Evolutionary conservation across 2,113 vertebrate species (phyloP).

Genomic region (Sphaerodactylus townsendi): DNA sequence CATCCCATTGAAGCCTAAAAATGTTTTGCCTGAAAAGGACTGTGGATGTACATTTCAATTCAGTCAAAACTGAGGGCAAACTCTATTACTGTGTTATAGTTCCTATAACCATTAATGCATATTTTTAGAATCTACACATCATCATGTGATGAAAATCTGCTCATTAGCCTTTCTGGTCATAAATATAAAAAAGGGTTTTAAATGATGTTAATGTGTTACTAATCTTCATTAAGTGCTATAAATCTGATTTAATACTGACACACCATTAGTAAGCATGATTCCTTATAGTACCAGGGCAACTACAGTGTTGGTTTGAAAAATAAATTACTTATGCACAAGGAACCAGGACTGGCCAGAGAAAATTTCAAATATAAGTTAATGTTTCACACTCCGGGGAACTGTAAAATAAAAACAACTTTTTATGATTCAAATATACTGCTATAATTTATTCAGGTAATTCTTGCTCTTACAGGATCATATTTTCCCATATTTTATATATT

Average conservation of each 20-base stretch:
- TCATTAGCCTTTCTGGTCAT: not conserved
- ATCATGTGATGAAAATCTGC: not conserved
- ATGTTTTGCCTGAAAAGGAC: not conserved
- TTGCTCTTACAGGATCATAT: conserved; percentile 35
- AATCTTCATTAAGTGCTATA: not conserved
- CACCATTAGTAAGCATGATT: no score
- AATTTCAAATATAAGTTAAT: conserved; percentile 31
- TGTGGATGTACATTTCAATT: not conserved
- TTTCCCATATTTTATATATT: not conserved
- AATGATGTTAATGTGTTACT: not conserved
- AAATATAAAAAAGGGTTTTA: not conserved
- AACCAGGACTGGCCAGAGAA: conserved; percentile 24
- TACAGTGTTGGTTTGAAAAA: not conserved
- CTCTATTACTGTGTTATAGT: not conserved
- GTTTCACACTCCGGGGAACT: conserved; percentile 26
- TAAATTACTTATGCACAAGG: not conserved
- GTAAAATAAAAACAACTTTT: conserved; percentile 26
- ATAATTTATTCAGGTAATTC: conserved; percentile 29
- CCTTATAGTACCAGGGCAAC: not conserved
- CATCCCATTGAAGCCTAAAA: not conserved
- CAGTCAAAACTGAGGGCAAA: not conserved
- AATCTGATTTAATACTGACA: not conserved
- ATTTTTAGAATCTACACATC: not conserved
- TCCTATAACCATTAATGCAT: not conserved
- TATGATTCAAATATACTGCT: not conserved